phyloP scores from a whole-genome alignment of 2,113 vertebrate species.

The Bos indicus region DNA sequence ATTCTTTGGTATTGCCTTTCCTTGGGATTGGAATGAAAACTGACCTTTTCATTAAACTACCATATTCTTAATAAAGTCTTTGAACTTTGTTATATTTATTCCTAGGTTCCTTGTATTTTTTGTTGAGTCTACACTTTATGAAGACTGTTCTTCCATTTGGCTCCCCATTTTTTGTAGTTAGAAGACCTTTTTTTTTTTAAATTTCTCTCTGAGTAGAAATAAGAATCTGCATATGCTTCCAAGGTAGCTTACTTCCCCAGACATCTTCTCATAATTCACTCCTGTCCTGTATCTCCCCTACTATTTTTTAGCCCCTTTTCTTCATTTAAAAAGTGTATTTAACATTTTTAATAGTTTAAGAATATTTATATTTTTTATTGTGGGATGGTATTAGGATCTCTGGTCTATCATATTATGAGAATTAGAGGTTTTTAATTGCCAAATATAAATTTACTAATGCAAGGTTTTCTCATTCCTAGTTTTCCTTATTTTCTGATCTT shows the following conservation, averaged over 20 bases:
- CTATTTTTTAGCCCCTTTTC: neutral
- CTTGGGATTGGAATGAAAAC: neutral
- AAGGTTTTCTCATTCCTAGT: neutral
- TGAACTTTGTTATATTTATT: neutral
- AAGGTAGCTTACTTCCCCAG: neutral
- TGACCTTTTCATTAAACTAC: neutral
- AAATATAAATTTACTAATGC: neutral
- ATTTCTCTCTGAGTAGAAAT: neutral
- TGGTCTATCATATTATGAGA: neutral
- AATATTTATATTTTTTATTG: neutral
- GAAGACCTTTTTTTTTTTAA: neutral
- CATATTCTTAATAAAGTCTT: neutral
- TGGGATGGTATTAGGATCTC: neutral
- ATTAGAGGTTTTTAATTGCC: neutral
- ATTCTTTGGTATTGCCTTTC: neutral
- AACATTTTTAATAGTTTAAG: neutral
- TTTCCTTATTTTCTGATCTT: neutral
- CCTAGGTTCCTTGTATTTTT: neutral
- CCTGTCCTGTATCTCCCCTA: neutral
- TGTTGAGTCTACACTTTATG: neutral
- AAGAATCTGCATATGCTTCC: neutral
- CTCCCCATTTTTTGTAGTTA: neutral
- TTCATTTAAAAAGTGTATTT: neutral
- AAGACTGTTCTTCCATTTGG: neutral
- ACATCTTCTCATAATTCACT: neutral